Evolutionary conservation across 2,113 vertebrate genomes (phyloP).

Genomic region (Chionis minor): DNA sequence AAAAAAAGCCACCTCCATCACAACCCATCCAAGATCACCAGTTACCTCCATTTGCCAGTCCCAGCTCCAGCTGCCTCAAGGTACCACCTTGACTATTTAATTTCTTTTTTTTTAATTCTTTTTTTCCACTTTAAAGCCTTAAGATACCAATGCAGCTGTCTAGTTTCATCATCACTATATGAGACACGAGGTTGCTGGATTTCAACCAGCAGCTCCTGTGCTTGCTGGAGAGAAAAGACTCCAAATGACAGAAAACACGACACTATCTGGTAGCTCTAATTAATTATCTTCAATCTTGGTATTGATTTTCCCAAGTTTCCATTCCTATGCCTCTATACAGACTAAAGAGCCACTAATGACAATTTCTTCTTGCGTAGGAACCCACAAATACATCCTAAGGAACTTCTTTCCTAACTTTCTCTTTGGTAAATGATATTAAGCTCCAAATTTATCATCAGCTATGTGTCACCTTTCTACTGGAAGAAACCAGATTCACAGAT

Average conservation of each 20-base stretch:
- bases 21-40: background rate
- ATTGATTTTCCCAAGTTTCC: background rate
- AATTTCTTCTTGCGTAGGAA: background rate
- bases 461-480: background rate
- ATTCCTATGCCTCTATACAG: background rate
- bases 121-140: background rate
- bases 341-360: background rate
- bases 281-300: background rate
- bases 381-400: background rate
- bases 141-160: background rate
- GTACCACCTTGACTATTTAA: background rate
- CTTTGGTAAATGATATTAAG: background rate
- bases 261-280: background rate
- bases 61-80: background rate
- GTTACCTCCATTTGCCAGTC: background rate
- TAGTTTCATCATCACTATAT: rapidly evolving
- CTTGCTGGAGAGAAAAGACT: background rate
- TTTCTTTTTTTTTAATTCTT: no score
- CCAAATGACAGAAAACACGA: background rate
- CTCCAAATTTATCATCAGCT: background rate
- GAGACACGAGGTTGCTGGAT: rapidly evolving
- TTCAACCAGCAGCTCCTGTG: background rate
- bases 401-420: background rate
- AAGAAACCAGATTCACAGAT: background rate
- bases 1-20: rapidly evolving